Percentiles rank a stretch among this genome's conserved stretches.
phyloP scores from a whole-genome alignment of 2,797 vertebrate genomes.

The Glossophaga mutica region DNA sequence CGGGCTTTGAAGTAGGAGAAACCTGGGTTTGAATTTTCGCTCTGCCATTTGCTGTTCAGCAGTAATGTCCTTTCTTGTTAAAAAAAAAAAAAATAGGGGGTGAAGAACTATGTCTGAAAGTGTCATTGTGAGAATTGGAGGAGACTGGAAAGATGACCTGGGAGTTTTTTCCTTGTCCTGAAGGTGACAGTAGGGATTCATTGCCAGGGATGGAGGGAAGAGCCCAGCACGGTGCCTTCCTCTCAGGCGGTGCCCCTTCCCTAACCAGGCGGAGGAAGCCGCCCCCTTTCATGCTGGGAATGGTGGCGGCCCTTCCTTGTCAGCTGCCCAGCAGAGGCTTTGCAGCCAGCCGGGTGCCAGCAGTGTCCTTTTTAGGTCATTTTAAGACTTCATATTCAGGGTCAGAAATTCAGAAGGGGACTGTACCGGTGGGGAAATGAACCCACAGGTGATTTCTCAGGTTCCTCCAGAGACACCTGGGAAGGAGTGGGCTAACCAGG shows the following conservation, averaged over 20 bases:
- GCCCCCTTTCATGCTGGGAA: neutral
- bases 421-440: neutral
- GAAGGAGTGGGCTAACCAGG: neutral
- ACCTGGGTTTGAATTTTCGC: neutral
- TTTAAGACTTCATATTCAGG: neutral
- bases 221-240: neutral
- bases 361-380: neutral
- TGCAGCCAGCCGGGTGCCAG: neutral
- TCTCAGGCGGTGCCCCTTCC: neutral
- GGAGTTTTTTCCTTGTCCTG: neutral
- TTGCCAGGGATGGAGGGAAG: neutral
- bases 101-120: neutral
- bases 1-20: neutral
- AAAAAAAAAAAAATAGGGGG: neutral
- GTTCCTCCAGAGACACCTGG: neutral
- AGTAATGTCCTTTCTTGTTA: neutral
- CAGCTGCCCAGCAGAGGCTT: neutral
- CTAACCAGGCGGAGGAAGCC: rapidly evolving
- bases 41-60: neutral
- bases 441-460: neutral
- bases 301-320: neutral
- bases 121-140: neutral
- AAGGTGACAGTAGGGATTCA: neutral
- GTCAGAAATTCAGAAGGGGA: neutral
- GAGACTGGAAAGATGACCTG: neutral